These are phyloP conservation scores for Phenganax subtilis DNA, from an alignment of 92 coral and sea anemone genomes.

Conservation along the genomic window DNA sequence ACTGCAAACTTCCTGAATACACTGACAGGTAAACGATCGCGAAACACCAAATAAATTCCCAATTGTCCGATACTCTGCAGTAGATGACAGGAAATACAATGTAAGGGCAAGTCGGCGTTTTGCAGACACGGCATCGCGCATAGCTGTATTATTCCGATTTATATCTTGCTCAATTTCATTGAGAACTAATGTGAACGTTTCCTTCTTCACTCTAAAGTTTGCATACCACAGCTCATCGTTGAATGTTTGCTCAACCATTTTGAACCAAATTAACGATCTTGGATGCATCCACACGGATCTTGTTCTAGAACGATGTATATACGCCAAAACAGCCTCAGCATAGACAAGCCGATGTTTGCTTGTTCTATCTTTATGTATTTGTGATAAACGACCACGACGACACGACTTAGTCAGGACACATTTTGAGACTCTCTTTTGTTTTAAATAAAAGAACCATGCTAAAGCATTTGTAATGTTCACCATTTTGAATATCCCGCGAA, in stretches of 20 bases:
- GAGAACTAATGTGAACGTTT: not conserved
- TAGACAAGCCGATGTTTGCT: not conserved
- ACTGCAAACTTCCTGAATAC: slow-evolving; percentile 41
- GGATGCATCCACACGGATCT: slow-evolving; percentile 11
- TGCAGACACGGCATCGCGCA: slow-evolving; percentile 46
- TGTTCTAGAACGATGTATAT: not conserved
- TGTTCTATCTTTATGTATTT: not conserved
- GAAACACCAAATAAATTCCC: slow-evolving; percentile 46
- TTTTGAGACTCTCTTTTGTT: not conserved
- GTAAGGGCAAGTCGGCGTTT: slow-evolving; percentile 39
- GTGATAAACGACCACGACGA: not conserved
- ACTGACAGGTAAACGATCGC: slow-evolving; percentile 25
- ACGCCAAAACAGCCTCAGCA: not conserved
- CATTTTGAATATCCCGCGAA: not conserved
- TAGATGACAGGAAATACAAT: slow-evolving; percentile 39
- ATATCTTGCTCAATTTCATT: slow-evolving; percentile 20
- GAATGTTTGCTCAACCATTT: not conserved
- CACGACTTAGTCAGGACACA: not conserved
- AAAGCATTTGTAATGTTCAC: not conserved
- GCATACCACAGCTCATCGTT: slow-evolving; percentile 20
- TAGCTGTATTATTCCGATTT: slow-evolving; percentile 43
- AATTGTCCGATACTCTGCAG: slow-evolving; percentile 40
- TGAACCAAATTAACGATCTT: not conserved
- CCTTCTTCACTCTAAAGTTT: slow-evolving; percentile 4
- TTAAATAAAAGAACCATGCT: not conserved